Base-by-base conservation (phyloP, 2,888 invertebrate species). In the Lepeophtheirus nordmannii region DNA sequence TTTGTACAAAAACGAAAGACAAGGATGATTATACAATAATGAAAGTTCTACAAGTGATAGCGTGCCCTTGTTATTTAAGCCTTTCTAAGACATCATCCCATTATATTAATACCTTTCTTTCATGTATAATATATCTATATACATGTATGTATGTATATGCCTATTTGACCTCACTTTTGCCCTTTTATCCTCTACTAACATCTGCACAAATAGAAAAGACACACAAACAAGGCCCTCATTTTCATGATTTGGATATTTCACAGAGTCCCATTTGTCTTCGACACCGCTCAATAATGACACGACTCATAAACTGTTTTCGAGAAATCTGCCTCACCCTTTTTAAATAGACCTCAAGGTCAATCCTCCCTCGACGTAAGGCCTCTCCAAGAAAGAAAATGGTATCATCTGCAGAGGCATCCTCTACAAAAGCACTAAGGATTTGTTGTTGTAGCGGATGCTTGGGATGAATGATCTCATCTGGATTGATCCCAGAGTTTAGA, bases 341-440 rank as follows among this genome's bases (percentile, higher is more conserved):
- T 72, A 98, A 81, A 79, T 94, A 98, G 67, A 89, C 87, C 74
- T 98, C 96, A 73, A 97, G 78, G 78, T 94, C 94, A 73, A 98
- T 89, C 10, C 91, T 89, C 69, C 88, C 86, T 71, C 88, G 85
- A 69, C 93, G 82, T 68, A 96, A 77, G 11, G 92, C 94, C 78
- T 96, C 93, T 11, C 93, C 94, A 78, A 98, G 84, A 75, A 93
- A 94, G 76, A 97, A 99, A 74, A 98, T 93, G 68, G 94, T 90
- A 80, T 98, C 98, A 79, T 98, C 97, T 65, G 90, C 83, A 20
- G 98, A 94, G 69, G 96, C 92, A 79, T 98, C 98, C 77, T 97
- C 94, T 62, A 93, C 92, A 79, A 89, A 97, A 58, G 92, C 86
- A 77, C 88, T 90, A 68, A 96, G 77, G 73, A 96, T 37, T 11